Evolutionary conservation across 2,113 vertebrate species (phyloP), one percentile per base, ranked within the genome.

Genomic region (Mirza zaza): DNA sequence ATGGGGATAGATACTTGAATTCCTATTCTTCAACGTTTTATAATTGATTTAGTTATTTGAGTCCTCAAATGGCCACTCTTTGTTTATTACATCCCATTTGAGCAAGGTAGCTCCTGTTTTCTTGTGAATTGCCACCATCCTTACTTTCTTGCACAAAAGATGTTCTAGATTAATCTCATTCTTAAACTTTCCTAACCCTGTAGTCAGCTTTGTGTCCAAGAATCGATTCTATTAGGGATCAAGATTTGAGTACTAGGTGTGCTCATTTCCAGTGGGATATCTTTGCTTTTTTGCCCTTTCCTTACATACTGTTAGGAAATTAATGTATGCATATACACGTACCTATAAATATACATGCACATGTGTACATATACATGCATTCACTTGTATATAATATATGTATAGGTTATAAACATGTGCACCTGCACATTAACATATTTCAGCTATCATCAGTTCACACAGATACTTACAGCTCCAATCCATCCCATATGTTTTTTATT

Each of bases 301-400:
- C 17, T 92, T 36, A 42, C 4, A 50, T 6, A 84, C 9, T 2
- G 11, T 34, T 63, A 50, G 11, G 42, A 73, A 52, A 63, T 36
- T 12, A 17, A 57, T 21, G 25, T 1, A 29, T 13, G 6, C 36
- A 25, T 39, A 48, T 3, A 1, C 18, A 32, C 13, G 17, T 2
- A 23, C 18, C 11, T 3, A 17, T 15, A 68, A 50, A 86, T 42
- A 50, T 48, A 42, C n/a, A 39, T 8, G 21, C 25, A 73, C 50
- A 50, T 50, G 13, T 11, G 2, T 8, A 13, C 27, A 65, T 73
- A 34, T 32, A 42, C n/a, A 52, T 48, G 8, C 29, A 32, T 39
- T 18, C 17, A 48, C 9, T n/a, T 2, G 23, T 15, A 23, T 39
- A 55, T 10, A 87, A 61, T 76, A 87, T 4, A 59, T 29, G 14